Base-by-base conservation (phyloP, 2,888 invertebrate species). In the Peribatodes rhomboidaria region DNA sequence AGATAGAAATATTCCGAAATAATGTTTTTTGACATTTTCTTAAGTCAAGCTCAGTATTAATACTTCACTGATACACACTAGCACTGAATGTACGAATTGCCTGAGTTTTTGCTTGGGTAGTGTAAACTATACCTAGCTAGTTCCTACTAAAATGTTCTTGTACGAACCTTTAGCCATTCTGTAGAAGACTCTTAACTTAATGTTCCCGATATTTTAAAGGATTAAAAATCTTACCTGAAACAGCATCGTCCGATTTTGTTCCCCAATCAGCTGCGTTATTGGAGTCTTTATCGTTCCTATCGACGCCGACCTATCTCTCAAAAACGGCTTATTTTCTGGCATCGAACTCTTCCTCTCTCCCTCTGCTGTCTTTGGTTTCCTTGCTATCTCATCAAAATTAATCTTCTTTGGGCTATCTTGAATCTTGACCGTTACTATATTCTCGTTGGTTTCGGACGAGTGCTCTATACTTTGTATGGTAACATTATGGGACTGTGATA, bases 201-300 rank as follows among this genome's bases (percentile, higher is more conserved):
- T n/a, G n/a, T n/a, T n/a, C n/a, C n/a, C n/a, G n/a, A n/a, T n/a
- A n/a, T n/a, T n/a, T n/a, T n/a, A n/a, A n/a, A n/a, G n/a, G n/a
- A n/a, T n/a, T 27, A 27, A 27, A 27, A 27, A 27, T 4, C 94
- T 93, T 77, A 97, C 96, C 87, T 96, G 96, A 81, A 99, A 96
- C 41, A 99, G 95, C 98, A 99, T 99, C 0, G 98, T 98, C 49
- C 98, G 95, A 88, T 98, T 98, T 78, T 97, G 97, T 70, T 97
- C 97, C 0, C 92, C 92, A 68, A 93, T 89, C 39, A 94, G 71
- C 54, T 93, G 93, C 0, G 93, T 74, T 8, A 93, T 79, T 47
- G 94, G 82, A 50, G 94, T 83, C 82, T 95, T 92, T 54, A 95
- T 90, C 55, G 94, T 94, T 0, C 95, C 95, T 53, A 95, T 95